Evolutionary conservation across 1,140 invertebrate species (phyloP), one percentile per base, ranked within the genome.

Genomic region (Drosophila suzukii): DNA sequence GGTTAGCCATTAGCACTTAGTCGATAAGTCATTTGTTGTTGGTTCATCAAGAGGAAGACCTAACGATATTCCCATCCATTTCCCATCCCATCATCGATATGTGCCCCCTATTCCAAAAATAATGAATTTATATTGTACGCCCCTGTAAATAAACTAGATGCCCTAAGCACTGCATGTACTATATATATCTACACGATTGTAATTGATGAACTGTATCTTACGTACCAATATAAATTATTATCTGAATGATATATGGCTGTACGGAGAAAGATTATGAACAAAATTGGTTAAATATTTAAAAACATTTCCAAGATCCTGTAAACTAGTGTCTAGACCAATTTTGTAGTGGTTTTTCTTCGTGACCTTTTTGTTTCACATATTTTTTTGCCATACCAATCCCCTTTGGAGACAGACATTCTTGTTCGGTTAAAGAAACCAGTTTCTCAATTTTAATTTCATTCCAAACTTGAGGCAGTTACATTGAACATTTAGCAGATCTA

Each of bases 1-100:
- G 27, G 49, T 79, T 70, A 68, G 63, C 54, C 47, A 70, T 70
- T 79, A 78, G 63, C 46, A 59, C 38, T 53, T 75, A 68, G 24
- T 44, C 30, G 7, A 47, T 81, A 85, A 86, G 63, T 83, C 84
- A 80, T 80, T 76, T 88, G 83, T 88, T 88, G 84, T 83, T 83
- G 84, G 84, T 79, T 72, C 72, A 78, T 88, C 62, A 62, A 44
- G 50, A 85, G 61, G 67, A 74, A 59, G 61, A 68, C 78, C 78
- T 86, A 81, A 81, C 82, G 81, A 85, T 85, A 85, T 81, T 81
- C 65, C 60, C 76, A 27, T 27, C 30, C 59, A 71, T 68, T 34
- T 17, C 41, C 36, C 41, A 56, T 46, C n/a, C 58, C 39, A 71
- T 47, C 44, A 44, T 47, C n/a, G 43, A n/a, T 2, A 17, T 57